Conservation (phyloP, 2,113 vertebrate species). For the Tragelaphus imberbis region DNA sequence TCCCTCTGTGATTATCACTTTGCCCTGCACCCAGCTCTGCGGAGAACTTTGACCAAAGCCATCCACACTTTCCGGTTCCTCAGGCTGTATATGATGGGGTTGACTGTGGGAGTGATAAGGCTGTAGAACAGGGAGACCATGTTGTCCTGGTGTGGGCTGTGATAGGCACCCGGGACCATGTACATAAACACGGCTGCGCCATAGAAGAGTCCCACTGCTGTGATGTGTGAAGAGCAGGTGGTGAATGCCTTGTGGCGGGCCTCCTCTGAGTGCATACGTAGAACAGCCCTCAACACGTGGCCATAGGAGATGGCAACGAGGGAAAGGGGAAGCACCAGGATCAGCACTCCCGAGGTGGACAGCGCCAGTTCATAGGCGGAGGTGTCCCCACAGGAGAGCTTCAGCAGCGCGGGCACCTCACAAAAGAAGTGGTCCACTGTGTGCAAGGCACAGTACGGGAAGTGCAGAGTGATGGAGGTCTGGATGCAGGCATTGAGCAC, state of each 20-base stretch:
- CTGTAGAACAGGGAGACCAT: constrained; percentile 33
- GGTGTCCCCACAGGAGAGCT: constrained; percentile 38
- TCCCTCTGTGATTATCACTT: background rate
- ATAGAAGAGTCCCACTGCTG: background rate
- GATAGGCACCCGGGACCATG: constrained; percentile 2
- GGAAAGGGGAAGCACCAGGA: background rate
- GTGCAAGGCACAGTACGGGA: constrained; percentile 40
- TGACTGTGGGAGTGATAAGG: background rate
- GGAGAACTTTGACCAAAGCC: constrained; percentile 34
- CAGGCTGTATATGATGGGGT: constrained; percentile 51
- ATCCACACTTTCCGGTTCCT: constrained; percentile 17
- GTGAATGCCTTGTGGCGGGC: background rate
- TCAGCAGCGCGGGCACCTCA: constrained; percentile 26
- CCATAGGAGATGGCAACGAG: background rate
- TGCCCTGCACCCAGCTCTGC: background rate
- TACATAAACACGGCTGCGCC: background rate
- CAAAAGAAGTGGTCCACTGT: constrained; percentile 50
- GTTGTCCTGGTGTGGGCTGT: background rate
- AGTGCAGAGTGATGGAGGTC: constrained; percentile 31
- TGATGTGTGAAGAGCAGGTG: constrained; percentile 24
- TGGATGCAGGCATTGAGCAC: constrained; percentile 24
- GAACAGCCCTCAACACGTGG: background rate
- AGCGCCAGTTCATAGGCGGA: background rate
- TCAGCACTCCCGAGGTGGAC: background rate
- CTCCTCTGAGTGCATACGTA: background rate